phyloP scores from a whole-genome alignment of 2,797 vertebrate genomes.

The Alcedo quadribrachys region DNA sequence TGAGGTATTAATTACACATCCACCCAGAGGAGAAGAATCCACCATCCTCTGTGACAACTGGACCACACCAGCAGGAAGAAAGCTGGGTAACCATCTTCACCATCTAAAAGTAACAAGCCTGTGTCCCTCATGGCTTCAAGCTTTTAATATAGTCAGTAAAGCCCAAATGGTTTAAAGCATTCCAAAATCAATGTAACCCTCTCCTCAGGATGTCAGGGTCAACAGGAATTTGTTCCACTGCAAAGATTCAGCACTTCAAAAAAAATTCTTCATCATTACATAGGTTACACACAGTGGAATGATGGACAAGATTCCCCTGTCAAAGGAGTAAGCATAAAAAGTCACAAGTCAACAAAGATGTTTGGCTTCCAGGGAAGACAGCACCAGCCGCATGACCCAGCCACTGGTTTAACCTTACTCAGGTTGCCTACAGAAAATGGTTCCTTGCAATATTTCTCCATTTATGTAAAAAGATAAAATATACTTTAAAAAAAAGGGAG shows the following conservation, averaged over 20 bases:
- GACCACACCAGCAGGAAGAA: background rate
- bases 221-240: background rate
- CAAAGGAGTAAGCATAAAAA: background rate
- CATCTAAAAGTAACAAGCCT: background rate
- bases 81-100: background rate
- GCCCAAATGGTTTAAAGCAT: background rate
- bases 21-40: background rate
- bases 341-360: background rate
- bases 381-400: background rate
- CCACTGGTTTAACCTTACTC: background rate
- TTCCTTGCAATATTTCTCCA: background rate
- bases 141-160: background rate
- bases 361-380: background rate
- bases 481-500: background rate
- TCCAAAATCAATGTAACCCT: background rate
- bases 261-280: background rate
- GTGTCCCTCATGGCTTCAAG: background rate
- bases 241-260: background rate
- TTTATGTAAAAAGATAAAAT: background rate
- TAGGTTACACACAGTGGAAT: fast-evolving
- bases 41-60: background rate
- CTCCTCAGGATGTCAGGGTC: background rate
- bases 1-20: background rate
- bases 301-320: fast-evolving
- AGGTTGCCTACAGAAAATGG: fast-evolving